phyloP scores from a whole-genome alignment of 2,888 invertebrate species.

The Chelonus formosanus region DNA sequence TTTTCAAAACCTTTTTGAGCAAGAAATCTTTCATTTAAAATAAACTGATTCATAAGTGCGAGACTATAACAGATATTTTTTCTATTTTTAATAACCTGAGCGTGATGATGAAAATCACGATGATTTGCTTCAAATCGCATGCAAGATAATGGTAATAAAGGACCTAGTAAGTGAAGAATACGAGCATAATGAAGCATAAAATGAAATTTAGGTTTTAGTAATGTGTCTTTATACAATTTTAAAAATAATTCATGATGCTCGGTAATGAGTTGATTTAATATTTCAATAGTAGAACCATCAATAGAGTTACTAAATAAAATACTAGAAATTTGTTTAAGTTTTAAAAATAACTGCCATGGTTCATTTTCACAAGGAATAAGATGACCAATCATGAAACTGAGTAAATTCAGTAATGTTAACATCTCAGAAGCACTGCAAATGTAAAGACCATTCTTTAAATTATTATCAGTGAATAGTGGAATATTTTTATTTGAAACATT shows the following conservation, averaged over 20 bases:
- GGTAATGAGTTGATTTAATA: not conserved
- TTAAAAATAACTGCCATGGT: not conserved
- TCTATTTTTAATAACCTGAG: not conserved
- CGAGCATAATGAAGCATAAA: slow-evolving; percentile 13
- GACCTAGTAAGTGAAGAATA: not conserved
- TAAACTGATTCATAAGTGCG: not conserved
- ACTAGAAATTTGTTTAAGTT: not conserved
- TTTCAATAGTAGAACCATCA: not conserved
- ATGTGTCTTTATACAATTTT: not conserved
- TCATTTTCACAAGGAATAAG: not conserved
- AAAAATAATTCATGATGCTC: not conserved
- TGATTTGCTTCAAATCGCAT: slow-evolving; percentile 14
- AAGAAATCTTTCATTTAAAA: slow-evolving; percentile 3
- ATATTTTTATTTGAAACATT: too few relatives aligned
- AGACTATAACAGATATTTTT: slow-evolving; percentile 10
- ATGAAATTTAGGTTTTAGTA: slow-evolving; percentile 14
- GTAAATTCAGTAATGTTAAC: not conserved
- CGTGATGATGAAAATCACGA: not conserved
- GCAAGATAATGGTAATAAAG: slow-evolving; percentile 7
- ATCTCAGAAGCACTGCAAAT: slow-evolving; percentile 2
- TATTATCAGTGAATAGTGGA: not conserved
- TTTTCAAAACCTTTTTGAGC: not conserved
- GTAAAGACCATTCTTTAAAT: not conserved
- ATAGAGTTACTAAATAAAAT: not conserved
- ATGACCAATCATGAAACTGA: slow-evolving; percentile 16